Percentiles rank a stretch among this genome's conserved stretches.
Conservation (phyloP, 2,113 vertebrate species). For the Sinocyclocheilus grahami region DNA sequence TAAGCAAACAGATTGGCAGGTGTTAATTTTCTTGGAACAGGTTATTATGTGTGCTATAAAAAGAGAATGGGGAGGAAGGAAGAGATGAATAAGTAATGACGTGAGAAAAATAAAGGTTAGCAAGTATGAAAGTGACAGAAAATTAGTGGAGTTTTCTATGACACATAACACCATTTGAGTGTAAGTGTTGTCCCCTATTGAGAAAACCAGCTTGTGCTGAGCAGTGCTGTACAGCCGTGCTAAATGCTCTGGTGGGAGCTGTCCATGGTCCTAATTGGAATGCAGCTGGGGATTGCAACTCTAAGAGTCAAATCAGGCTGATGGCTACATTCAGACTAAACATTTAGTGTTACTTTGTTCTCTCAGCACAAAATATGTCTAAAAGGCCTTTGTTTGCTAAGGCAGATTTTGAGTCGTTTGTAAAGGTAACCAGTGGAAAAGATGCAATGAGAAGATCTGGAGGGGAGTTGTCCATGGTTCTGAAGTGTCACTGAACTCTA, state of each 20-base stretch:
- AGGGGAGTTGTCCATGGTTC: conserved; percentile 40
- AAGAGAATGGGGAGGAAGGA: conserved; percentile 31
- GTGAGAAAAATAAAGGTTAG: not conserved
- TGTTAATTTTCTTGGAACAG: conserved; percentile 24
- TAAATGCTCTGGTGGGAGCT: conserved; percentile 40
- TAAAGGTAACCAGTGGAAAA: not conserved
- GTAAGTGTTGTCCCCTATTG: not conserved
- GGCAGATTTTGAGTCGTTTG: not conserved
- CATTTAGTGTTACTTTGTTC: not conserved
- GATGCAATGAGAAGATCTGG: not conserved
- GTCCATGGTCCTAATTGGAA: conserved; percentile 44
- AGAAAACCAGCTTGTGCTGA: not conserved
- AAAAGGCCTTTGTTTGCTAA: conserved; percentile 1
- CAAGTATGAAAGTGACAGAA: conserved; percentile 18
- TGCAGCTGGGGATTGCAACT: conserved; percentile 24
- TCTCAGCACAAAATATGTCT: not conserved
- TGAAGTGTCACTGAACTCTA: conserved; percentile 8
- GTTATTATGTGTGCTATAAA: conserved; percentile 18
- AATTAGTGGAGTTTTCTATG: not conserved
- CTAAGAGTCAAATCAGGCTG: conserved; percentile 10
- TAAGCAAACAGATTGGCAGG: conserved; percentile 37
- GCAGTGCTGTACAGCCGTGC: conserved; percentile 13
- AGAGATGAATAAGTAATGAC: conserved; percentile 15
- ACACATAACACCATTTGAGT: not conserved
- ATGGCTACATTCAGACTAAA: not conserved